A percentile compares a stretch with the other conserved stretches of the same genome.
Evolutionary conservation across 2,888 invertebrate genomes (phyloP).

Genomic region (Ptycholaimellus sp.): DNA sequence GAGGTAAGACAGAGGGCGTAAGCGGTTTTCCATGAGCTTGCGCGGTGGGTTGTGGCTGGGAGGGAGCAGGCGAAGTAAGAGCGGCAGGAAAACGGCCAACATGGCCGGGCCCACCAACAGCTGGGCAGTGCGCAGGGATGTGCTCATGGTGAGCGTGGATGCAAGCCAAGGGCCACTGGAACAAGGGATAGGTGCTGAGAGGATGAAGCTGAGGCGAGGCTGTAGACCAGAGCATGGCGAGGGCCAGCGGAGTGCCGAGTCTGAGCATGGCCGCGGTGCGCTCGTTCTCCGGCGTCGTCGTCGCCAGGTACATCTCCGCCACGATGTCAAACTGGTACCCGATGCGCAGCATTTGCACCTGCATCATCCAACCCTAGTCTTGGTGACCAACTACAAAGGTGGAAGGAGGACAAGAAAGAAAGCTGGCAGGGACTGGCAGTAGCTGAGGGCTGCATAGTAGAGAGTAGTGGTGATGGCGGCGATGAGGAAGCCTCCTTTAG

Average conservation of each 20-base stretch:
- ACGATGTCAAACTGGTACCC: conserved; percentile 23
- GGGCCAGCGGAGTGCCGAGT: conserved; percentile 19
- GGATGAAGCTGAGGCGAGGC: too few species aligned
- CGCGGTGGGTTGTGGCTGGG: conserved; percentile 3
- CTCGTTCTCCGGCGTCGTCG: conserved; percentile 21
- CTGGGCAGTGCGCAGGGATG: conserved; percentile 13
- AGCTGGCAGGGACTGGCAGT: conserved; percentile 14
- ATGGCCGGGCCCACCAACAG: neutral
- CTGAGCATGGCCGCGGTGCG: conserved; percentile 20
- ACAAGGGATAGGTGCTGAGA: too few species aligned
- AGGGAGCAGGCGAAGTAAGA: neutral
- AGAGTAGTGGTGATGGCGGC: conserved; percentile 17
- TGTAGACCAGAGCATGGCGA: conserved; percentile 9
- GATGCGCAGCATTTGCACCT: conserved; percentile 15
- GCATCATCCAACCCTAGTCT: neutral
- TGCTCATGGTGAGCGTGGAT: conserved; percentile 20
- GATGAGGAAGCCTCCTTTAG: conserved; percentile 20
- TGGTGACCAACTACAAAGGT: neutral
- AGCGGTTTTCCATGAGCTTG: conserved; percentile 5
- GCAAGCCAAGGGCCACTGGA: conserved; percentile 17
- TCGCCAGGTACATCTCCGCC: conserved; percentile 25
- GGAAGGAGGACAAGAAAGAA: conserved; percentile 18
- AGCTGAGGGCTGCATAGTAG: conserved; percentile 20
- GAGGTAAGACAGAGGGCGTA: conserved; percentile 4
- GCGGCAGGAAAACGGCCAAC: neutral